Base-by-base conservation (phyloP, 2,797 vertebrate species). In the Pseudopleuronectes americanus region DNA sequence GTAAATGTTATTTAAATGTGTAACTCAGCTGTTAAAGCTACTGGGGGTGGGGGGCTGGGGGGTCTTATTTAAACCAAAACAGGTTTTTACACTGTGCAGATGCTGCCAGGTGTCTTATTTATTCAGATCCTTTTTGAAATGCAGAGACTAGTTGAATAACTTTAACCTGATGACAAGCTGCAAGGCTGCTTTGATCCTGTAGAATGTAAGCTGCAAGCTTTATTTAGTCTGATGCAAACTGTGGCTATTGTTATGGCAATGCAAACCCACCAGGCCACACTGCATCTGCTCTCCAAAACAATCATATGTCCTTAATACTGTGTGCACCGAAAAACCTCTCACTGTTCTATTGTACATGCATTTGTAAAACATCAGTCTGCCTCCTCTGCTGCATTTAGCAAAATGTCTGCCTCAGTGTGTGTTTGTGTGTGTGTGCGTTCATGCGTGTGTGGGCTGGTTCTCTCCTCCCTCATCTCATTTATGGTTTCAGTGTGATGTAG, bases 31-130 rank as follows among this genome's bases (percentile, higher is more conserved):
- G 43, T 67, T 19, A 23, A 74, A 67, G 76, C 56, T 72, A 56
- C 17, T 19, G 43, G 43, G 43, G 14, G 47, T 45, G 17, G n/a
- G 45, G 2, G 22, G 21, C n/a, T 2, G 24, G 45, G 36, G 45
- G 45, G 21, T 24, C 48, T 71, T 80, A 76, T 86, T 87, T 71
- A 86, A 90, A 91, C 89, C 90, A 90, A 92, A 92, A 85, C 19
- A 80, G 82, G 69, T 84, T 85, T 81, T 81, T 81, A 82, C 87
- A 87, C 88, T 93, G 90, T 93, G 86, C 84, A 86, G 71, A 83
- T 66, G 64, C 58, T 76, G 68, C 31, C 26, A 68, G 24, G 70
- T 86, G 74, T 89, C 80, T 91, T 89, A 90, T 90, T 90, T 92
- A 89, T 90, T 87, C 47, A 22, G n/a, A 76, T 69, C 19, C 64